phyloP scores from a whole-genome alignment of 2,888 invertebrate genomes.

The Matsumyia berberina region DNA sequence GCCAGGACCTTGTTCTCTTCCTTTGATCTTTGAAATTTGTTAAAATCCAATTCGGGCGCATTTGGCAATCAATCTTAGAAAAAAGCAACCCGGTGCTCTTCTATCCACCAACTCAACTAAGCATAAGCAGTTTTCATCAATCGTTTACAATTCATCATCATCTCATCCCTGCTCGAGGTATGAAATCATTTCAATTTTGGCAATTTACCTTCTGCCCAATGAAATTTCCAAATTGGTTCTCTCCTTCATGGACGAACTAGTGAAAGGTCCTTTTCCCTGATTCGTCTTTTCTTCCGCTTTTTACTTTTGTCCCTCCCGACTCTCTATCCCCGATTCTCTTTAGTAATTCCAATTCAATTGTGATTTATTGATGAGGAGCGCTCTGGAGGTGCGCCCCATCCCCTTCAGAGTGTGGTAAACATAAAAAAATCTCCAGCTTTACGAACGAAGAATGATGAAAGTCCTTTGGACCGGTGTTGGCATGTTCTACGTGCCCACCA shows the following conservation, averaged over 20 bases:
- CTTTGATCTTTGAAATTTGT: constrained; percentile 20
- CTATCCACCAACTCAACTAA: constrained; percentile 4
- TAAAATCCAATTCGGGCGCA: constrained; percentile 42
- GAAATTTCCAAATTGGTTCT: constrained; percentile 67
- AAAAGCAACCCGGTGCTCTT: constrained; percentile 9
- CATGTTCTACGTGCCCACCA: constrained; percentile 51
- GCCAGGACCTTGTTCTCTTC: background rate
- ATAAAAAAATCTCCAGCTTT: constrained; percentile 44
- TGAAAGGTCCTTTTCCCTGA: constrained; percentile 33
- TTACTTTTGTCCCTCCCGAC: background rate
- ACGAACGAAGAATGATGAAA: constrained; percentile 51
- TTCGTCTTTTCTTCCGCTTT: constrained; percentile 5
- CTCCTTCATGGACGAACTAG: constrained; percentile 25
- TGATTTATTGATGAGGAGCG: constrained; percentile 70
- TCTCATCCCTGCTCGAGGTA: constrained; percentile 32
- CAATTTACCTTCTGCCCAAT: constrained; percentile 67
- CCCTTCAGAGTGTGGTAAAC: constrained; percentile 15
- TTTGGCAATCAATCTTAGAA: constrained; percentile 37
- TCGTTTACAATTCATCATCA: constrained; percentile 66
- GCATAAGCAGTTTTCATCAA: constrained; percentile 46
- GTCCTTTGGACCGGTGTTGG: constrained; percentile 52
- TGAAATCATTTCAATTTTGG: constrained; percentile 71
- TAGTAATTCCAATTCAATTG: constrained; percentile 72
- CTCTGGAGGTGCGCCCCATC: constrained; percentile 2
- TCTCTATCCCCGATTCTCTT: constrained; percentile 8